Conservation (phyloP, 1,140 invertebrate genomes). For the Papilio helenus region DNA sequence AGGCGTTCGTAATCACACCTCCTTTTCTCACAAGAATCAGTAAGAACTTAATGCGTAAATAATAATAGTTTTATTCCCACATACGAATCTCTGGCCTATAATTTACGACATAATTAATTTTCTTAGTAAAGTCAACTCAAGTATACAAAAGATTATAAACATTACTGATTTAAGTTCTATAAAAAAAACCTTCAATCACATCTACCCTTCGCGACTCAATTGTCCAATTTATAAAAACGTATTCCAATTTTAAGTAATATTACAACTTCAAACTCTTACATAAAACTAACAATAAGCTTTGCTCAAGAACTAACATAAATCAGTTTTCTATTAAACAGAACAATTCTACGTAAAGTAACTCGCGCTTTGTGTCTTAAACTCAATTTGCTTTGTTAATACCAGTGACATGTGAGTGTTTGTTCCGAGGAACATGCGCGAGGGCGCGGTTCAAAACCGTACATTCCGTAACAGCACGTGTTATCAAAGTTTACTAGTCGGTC, state of each 20-base stretch:
- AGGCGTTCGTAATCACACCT: background rate
- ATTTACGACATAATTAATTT: background rate
- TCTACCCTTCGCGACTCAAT: background rate
- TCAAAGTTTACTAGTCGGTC: constrained; percentile 30
- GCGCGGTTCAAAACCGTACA: background rate
- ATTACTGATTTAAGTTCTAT: background rate
- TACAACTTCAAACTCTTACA: background rate
- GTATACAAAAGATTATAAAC: background rate
- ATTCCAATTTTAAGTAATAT: background rate
- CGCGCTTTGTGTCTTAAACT: constrained; percentile 27
- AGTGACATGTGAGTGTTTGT: constrained; percentile 26
- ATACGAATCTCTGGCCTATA: background rate
- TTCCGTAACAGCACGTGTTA: constrained; percentile 20
- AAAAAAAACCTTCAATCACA: background rate
- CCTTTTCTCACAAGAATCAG: background rate
- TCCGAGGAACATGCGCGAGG: constrained; percentile 4
- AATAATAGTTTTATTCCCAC: background rate
- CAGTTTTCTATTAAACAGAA: constrained; percentile 26
- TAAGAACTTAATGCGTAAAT: background rate
- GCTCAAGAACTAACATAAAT: background rate
- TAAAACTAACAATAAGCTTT: constrained; percentile 8
- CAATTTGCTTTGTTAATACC: constrained; percentile 32
- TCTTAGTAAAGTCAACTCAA: background rate
- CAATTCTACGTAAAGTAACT: constrained; percentile 14
- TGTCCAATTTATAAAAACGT: background rate